These are phyloP conservation scores for Lepus timidus DNA, from an alignment of 2,113 vertebrate species.

Conservation along the genomic window DNA sequence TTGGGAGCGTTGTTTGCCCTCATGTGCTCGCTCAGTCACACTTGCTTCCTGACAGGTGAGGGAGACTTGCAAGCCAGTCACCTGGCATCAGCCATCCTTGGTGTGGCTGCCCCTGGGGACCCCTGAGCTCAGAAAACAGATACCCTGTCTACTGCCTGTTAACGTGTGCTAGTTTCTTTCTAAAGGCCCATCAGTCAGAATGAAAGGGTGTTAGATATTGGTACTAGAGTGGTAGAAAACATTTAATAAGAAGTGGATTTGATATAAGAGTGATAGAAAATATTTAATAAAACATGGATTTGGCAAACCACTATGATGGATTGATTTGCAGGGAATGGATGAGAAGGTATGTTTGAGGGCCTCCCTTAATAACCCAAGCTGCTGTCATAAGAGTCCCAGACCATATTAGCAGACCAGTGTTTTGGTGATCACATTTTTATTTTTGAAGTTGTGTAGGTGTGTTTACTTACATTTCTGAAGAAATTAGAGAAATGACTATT, in stretches of 20 bases:
- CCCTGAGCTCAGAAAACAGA: conserved; percentile 63
- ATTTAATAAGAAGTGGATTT: conserved; percentile 45
- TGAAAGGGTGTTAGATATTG: background rate
- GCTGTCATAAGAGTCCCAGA: background rate
- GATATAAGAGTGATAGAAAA: background rate
- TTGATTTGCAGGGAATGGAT: conserved; percentile 18
- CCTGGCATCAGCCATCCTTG: conserved; percentile 78
- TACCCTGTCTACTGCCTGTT: conserved; percentile 63
- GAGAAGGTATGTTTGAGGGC: conserved; percentile 42
- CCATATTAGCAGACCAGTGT: background rate
- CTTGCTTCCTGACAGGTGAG: conserved; percentile 84
- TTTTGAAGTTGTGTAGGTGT: background rate
- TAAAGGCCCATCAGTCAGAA: conserved; percentile 25
- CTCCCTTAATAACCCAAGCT: background rate
- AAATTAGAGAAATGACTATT: background rate
- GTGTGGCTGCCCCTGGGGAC: conserved; percentile 77
- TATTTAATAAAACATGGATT: conserved; percentile 47
- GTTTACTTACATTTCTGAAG: background rate
- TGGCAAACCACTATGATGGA: background rate
- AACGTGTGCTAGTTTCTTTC: background rate
- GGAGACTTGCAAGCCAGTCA: conserved; percentile 79
- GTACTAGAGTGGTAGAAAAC: background rate
- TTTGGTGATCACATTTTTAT: background rate
- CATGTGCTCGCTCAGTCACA: conserved; percentile 74
- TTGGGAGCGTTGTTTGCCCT: conserved; percentile 72